Evolutionary conservation across 2,797 vertebrate genomes (phyloP).

Genomic region (Schizopygopsis malacanthus): DNA sequence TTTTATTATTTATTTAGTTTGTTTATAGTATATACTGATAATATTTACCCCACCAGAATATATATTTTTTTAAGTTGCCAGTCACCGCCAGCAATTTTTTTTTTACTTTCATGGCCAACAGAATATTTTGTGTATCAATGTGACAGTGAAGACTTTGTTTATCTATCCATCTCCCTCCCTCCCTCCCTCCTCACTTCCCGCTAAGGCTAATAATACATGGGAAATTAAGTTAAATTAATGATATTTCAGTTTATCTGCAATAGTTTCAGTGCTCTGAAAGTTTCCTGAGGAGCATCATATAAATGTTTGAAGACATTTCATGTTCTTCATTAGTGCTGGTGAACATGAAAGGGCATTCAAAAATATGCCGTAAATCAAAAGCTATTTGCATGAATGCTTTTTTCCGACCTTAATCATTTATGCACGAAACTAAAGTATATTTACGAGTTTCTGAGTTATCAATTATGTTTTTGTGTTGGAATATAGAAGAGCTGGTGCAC

Average conservation of each 20-base stretch:
- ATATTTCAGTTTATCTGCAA: not conserved
- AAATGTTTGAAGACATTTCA: slow-evolving; percentile 4
- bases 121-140: too few relatives aligned
- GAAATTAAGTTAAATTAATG: not conserved
- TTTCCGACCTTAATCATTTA: not conserved
- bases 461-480: slow-evolving; percentile 15
- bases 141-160: too few relatives aligned
- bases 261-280: not conserved
- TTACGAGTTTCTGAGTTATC: slow-evolving; percentile 25
- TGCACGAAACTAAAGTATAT: slow-evolving; percentile 3
- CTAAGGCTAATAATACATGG: not conserved
- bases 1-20: not conserved
- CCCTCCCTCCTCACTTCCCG: not conserved
- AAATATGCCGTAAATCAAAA: slow-evolving; percentile 19
- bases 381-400: not conserved
- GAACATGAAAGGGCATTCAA: slow-evolving; percentile 15
- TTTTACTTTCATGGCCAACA: too few relatives aligned
- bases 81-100: too few relatives aligned
- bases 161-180: too few relatives aligned
- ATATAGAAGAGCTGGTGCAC: not conserved
- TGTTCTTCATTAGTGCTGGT: slow-evolving; percentile 6
- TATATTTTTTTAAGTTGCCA: too few relatives aligned
- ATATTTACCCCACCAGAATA: too few relatives aligned
- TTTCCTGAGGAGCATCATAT: not conserved
- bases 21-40: not conserved